Evolutionary conservation across 2,888 invertebrate genomes (phyloP), one percentile per base, ranked within the genome.

Genomic region (Caenorhabditis drosophilae): DNA sequence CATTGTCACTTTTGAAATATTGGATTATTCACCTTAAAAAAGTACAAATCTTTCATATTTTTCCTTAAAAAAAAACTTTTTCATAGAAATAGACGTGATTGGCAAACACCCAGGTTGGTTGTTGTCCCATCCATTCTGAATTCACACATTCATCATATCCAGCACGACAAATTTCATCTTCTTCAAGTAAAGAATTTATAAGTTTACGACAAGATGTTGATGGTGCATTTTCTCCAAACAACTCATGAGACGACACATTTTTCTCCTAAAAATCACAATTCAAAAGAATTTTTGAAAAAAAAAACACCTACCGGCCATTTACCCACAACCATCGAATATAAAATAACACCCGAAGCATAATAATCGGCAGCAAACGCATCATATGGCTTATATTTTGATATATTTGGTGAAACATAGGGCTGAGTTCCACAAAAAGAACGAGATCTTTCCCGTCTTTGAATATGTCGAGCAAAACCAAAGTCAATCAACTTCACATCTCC

Each of bases 371-470:
- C 52, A 45, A 52, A 75, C 7, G 74, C 48, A 46, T 75, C 70
- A 54, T 79, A 79, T 6, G 78, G 68, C 27, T 56, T 46, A 31
- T 51, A 62, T 27, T 50, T 52, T n/a, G 44, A 26, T 12, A 73
- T 59, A 49, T 70, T 70, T 4, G 75, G 75, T 22, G 63, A 51
- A 1, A 69, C 64, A 31, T 75, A 75, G 2, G 75, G 75, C 15
- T 68, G 66, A n/a, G 79, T 75, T 12, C 79, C 79, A 46, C 79
- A 79, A 57, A 73, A 77, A 1, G 75, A 73, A 7, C 61, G 67
- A 20, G 76, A 70, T 49, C 71, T 64, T 48, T 73, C 75, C 9
- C 71, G 55, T 41, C 48, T 40, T 41, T 70, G 58, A 35, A 75
- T 59, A 47, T 57, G 55, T 38, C 77, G 49, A 0, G 79, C 70